Evolutionary conservation across 23 tunicate genomes (phyloP), one percentile per base, ranked within the genome.

Genomic region (Diplosoma virens): DNA sequence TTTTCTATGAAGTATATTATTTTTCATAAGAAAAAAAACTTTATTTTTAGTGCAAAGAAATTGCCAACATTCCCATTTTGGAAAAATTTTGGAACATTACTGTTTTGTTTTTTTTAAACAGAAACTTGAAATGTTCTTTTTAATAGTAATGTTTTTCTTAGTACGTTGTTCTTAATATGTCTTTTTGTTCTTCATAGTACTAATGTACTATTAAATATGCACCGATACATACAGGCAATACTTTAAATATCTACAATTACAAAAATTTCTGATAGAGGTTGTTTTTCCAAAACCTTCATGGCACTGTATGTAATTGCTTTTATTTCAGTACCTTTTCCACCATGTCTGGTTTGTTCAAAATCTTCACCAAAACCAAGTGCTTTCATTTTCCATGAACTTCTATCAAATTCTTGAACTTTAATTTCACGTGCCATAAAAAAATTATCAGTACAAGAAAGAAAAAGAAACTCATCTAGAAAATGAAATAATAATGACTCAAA

Each of bases 241-340:
- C 64, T 56, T 63, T 59, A 94, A 71, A 94, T 94, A 84, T 94
- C 99, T 36, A 94, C 87, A 26, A 94, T 88, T 17, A 94, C 99
- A 81, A 83, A 94, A 16, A 84, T 71, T 32, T 94, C 96, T 2
- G 79, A 46, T 37, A 47, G 34, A 0, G 72, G 85, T 74, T 58
- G 56, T 34, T 59, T 75, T 1, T 63, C 83, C 9, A 33, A 18
- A 33, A 94, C 87, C 54, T 88, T 45, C 95, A 94, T 87, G 0
- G 99, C 99, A 79, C 95, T 87, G 81, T 94, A 87, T 2, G 99
- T 94, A 32, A 94, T 83, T 32, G 99, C 99, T 68, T 94, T 94
- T 2, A 94, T 75, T 83, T 94, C 99, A 7, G 99, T 94, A 0
- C 99, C 99, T 76, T 82, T 69, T 30, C 99, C 99, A 1, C 99